Evolutionary conservation across 2,888 invertebrate genomes (phyloP).

Genomic region (Hymenopus coronatus): DNA sequence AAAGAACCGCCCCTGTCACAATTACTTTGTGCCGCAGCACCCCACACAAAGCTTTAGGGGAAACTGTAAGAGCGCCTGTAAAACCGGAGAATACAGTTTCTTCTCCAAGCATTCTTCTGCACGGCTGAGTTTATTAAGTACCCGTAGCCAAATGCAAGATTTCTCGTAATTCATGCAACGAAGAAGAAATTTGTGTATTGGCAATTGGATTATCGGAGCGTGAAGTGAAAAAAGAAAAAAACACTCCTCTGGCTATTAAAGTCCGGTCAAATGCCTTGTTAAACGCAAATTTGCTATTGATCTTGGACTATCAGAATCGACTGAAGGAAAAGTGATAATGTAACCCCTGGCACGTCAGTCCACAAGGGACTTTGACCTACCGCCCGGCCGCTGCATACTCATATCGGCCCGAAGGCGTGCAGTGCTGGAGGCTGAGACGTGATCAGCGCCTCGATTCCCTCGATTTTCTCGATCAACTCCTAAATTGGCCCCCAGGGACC

Average conservation of each 20-base stretch:
- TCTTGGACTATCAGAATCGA: no score
- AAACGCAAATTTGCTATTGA: not conserved
- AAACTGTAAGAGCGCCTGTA: not conserved
- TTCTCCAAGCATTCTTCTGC: not conserved
- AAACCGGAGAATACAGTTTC: not conserved
- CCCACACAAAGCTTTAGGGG: not conserved
- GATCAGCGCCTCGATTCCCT: no score
- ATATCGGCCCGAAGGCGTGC: no score
- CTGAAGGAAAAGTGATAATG: no score
- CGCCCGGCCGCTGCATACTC: no score
- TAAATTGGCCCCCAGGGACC: no score
- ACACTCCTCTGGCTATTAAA: not conserved
- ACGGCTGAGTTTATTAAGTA: constrained; percentile 2
- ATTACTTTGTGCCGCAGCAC: not conserved
- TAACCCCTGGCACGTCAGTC: no score
- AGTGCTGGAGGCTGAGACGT: no score
- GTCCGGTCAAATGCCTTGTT: not conserved
- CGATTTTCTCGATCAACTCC: no score
- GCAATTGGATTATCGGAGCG: constrained; percentile 7
- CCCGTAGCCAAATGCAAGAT: not conserved
- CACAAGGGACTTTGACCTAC: no score
- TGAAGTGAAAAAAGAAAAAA: not conserved
- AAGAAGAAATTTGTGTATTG: not conserved
- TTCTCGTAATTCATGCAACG: not conserved
- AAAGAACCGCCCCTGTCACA: not conserved